Conservation (phyloP, 1,140 invertebrate species). For the Caenorhabditis inopinata region DNA sequence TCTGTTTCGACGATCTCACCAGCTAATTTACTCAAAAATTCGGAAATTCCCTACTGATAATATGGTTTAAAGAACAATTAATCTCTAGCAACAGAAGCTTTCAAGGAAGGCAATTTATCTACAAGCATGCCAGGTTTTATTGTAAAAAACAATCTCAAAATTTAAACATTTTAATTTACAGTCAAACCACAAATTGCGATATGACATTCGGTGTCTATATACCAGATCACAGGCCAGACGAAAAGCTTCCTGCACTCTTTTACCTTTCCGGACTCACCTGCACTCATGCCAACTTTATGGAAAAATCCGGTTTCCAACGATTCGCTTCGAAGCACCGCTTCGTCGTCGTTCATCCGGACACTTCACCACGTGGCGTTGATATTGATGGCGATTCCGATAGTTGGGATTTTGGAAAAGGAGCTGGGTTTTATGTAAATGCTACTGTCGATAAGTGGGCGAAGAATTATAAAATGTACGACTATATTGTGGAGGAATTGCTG, state of each 20-base stretch:
- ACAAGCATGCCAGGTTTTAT: slow-evolving; percentile 53
- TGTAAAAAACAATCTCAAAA: background rate
- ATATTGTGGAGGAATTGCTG: slow-evolving; percentile 85
- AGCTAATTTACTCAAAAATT: too few species aligned
- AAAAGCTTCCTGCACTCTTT: slow-evolving; percentile 81
- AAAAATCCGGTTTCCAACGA: slow-evolving; percentile 88
- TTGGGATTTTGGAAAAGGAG: slow-evolving; percentile 84
- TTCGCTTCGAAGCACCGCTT: slow-evolving; percentile 80
- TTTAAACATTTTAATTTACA: slow-evolving; percentile 67
- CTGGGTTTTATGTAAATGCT: slow-evolving; percentile 87
- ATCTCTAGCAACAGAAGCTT: slow-evolving; percentile 45
- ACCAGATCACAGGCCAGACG: slow-evolving; percentile 76
- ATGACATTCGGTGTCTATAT: slow-evolving; percentile 91
- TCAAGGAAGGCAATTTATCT: slow-evolving; percentile 52
- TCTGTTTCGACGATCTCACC: too few species aligned
- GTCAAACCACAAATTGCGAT: slow-evolving; percentile 78
- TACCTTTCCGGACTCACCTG: slow-evolving; percentile 90
- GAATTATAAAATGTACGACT: slow-evolving; percentile 94
- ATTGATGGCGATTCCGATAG: slow-evolving; percentile 81
- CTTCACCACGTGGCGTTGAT: slow-evolving; percentile 77
- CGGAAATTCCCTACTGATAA: too few species aligned
- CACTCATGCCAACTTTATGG: slow-evolving; percentile 91
- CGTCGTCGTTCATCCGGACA: slow-evolving; percentile 88
- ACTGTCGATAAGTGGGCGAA: slow-evolving; percentile 84
- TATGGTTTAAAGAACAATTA: too few species aligned